A percentile compares a stretch with the other conserved stretches of the same genome.
Conservation (phyloP, 2,888 invertebrate genomes). For the Drosophila neutralis region DNA sequence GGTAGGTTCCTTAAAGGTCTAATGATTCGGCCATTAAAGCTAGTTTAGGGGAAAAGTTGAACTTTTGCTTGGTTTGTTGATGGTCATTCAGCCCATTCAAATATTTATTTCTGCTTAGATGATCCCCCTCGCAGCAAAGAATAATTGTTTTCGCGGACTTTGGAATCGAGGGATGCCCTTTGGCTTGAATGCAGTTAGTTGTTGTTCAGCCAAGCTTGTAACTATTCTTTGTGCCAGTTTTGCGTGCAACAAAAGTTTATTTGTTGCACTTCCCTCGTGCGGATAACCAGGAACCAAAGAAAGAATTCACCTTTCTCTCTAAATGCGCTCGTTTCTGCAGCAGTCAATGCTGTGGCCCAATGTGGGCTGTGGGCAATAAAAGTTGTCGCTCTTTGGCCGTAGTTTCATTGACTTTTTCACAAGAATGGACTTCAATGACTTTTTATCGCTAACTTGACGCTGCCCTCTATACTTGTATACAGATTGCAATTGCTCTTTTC, state of each 20-base stretch:
- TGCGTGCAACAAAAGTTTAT: conserved; percentile 60
- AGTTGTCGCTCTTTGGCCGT: conserved; percentile 37
- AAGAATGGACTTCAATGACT: conserved; percentile 60
- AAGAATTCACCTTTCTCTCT: conserved; percentile 29
- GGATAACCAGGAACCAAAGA: conserved; percentile 17
- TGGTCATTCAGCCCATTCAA: conserved; percentile 15
- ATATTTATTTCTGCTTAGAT: conserved; percentile 18
- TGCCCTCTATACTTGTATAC: background rate
- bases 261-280: conserved; percentile 64
- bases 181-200: conserved; percentile 16
- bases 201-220: conserved; percentile 29
- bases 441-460: conserved; percentile 47
- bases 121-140: conserved; percentile 2
- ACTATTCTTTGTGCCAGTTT: conserved; percentile 57
- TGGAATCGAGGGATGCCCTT: conserved; percentile 16
- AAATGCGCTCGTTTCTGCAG: conserved; percentile 7
- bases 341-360: background rate
- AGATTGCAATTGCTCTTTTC: conserved; percentile 1
- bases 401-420: conserved; percentile 69
- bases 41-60: background rate
- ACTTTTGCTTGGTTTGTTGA: conserved; percentile 12
- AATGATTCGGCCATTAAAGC: background rate
- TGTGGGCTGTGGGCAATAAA: conserved; percentile 51
- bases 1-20: background rate
- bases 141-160: conserved; percentile 21